A percentile compares a stretch with the other conserved stretches of the same genome.
Evolutionary conservation across 2,113 vertebrate genomes (phyloP).

Genomic region (Spizaetus ornatus): DNA sequence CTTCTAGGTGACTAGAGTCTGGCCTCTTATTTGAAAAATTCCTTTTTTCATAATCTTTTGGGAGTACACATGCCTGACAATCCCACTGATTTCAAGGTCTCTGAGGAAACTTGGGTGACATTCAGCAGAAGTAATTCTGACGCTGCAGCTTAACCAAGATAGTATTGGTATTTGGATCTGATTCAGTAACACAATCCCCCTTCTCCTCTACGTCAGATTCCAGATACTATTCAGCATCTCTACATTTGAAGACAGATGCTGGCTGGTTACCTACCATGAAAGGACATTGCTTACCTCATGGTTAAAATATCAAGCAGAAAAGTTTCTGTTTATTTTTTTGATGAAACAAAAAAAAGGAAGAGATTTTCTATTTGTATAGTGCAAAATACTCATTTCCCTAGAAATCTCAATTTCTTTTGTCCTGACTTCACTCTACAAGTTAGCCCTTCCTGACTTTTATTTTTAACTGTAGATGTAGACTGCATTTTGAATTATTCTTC

Average conservation of each 20-base stretch:
- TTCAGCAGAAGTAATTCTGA: conserved; percentile 16
- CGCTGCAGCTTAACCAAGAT: neutral
- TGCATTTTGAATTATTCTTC: neutral
- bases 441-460: neutral
- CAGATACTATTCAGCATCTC: conserved; percentile 16
- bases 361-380: neutral
- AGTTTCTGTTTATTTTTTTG: neutral
- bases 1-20: neutral
- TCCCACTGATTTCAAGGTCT: neutral
- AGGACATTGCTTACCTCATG: neutral
- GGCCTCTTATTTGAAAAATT: neutral
- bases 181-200: neutral
- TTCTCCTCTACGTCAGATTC: neutral
- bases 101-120: neutral
- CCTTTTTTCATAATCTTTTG: neutral
- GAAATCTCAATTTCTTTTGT: neutral
- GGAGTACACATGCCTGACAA: neutral
- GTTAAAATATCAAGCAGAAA: neutral
- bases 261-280: neutral
- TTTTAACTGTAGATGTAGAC: neutral
- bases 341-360: neutral
- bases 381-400: neutral
- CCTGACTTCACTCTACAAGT: neutral
- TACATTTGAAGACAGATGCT: neutral
- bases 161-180: neutral